phyloP scores from a whole-genome alignment of 30 jellyfish, hydroid and myxozoan species.

The Clytia hemisphaerica region DNA sequence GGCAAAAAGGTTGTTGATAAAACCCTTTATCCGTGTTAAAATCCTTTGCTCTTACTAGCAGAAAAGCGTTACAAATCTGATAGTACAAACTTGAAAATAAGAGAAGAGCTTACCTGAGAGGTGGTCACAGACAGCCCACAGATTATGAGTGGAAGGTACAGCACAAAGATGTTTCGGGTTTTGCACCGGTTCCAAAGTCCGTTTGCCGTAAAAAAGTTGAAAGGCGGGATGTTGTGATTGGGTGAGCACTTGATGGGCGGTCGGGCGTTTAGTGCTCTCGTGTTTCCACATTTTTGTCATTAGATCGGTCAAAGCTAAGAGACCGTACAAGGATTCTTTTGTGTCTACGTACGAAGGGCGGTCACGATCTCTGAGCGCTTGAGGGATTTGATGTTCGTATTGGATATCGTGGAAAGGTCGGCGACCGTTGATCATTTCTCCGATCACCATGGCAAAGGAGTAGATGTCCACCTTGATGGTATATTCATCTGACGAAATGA shows the following conservation, averaged over 20 bases:
- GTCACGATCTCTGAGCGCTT: constrained; percentile 48
- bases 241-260: constrained; percentile 36
- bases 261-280: constrained; percentile 61
- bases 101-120: constrained; percentile 6
- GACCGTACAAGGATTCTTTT: constrained; percentile 32
- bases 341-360: constrained; percentile 66
- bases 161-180: constrained; percentile 69
- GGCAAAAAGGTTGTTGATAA: no score
- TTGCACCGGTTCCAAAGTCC: constrained; percentile 25
- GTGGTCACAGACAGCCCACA: constrained; percentile 78
- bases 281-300: constrained; percentile 67
- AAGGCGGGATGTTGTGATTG: constrained; percentile 49
- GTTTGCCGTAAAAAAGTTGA: constrained; percentile 51
- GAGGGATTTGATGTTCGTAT: constrained; percentile 28
- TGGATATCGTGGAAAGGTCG: constrained; percentile 66
- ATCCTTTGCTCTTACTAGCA: no score
- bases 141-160: constrained; percentile 24
- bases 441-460: constrained; percentile 75
- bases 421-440: constrained; percentile 55
- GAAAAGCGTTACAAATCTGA: neutral
- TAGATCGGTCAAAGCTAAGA: constrained; percentile 60
- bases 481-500: constrained; percentile 58
- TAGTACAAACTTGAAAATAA: neutral
- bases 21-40: no score
- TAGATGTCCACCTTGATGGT: constrained; percentile 76